Conservation (phyloP, 2,113 vertebrate genomes). For the Anser cygnoides region DNA sequence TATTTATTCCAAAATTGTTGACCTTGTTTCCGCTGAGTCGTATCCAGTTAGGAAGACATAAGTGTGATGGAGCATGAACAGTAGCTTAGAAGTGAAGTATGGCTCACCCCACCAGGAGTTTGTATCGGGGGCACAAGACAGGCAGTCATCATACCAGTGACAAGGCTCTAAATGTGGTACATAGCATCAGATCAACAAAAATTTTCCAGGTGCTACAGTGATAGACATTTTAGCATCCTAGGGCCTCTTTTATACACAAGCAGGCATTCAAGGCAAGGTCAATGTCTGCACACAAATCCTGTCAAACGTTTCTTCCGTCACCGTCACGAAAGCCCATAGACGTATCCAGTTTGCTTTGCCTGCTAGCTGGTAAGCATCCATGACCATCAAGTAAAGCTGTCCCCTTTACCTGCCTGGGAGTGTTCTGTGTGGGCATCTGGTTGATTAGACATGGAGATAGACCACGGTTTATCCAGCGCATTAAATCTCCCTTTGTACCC, state of each 20-base stretch:
- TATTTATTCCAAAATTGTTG: not conserved
- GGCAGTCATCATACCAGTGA: not conserved
- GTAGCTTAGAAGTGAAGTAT: not conserved
- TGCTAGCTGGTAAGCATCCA: not conserved
- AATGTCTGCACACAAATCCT: not conserved
- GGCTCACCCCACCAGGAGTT: not conserved
- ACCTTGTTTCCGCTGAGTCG: not conserved
- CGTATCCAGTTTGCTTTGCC: not conserved
- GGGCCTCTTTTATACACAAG: not conserved
- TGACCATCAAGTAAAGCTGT: not conserved
- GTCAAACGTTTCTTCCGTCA: not conserved
- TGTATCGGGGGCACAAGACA: fast-evolving
- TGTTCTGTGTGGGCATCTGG: not conserved
- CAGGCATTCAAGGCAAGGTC: not conserved
- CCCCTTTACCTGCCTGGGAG: not conserved
- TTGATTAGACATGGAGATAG: not conserved
- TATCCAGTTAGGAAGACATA: not conserved
- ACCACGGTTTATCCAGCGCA: not conserved
- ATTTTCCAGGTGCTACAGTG: not conserved
- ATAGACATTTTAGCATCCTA: not conserved
- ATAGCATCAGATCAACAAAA: not conserved
- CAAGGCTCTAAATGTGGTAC: not conserved
- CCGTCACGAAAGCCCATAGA: not conserved
- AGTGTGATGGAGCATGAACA: not conserved
- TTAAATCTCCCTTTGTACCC: not conserved